A percentile compares a stretch with the other conserved stretches of the same genome.
phyloP scores from a whole-genome alignment of 1,140 invertebrate species.

The Papilio dardanus region DNA sequence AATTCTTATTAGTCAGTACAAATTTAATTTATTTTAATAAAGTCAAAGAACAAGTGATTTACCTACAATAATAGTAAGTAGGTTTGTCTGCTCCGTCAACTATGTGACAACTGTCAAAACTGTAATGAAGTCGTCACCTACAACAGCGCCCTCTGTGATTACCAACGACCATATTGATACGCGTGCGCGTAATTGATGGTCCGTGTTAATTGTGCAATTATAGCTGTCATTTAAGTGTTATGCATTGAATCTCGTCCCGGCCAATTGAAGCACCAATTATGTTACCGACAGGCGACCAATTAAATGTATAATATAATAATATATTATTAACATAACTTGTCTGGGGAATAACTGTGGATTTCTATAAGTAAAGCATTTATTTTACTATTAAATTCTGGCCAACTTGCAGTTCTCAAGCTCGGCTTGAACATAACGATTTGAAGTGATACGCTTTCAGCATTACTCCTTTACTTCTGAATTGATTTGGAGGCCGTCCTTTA shows the following conservation, averaged over 20 bases:
- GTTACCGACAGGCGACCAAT: background rate
- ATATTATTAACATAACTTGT: background rate
- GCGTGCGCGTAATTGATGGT: constrained; percentile 19
- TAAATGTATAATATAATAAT: background rate
- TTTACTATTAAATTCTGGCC: background rate
- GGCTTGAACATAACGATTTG: too few relatives aligned
- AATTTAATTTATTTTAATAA: too few relatives aligned
- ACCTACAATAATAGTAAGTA: too few relatives aligned
- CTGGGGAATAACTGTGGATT: background rate
- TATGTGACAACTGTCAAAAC: too few relatives aligned
- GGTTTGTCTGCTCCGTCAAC: too few relatives aligned
- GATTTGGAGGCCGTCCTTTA: too few relatives aligned
- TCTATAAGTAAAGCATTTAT: background rate
- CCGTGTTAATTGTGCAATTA: constrained; percentile 25
- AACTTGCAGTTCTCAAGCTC: too few relatives aligned
- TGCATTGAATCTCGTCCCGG: constrained; percentile 5
- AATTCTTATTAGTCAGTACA: background rate
- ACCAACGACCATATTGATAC: background rate
- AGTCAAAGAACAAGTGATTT: too few relatives aligned
- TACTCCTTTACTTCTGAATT: too few relatives aligned
- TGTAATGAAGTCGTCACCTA: background rate
- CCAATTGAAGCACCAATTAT: background rate
- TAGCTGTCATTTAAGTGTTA: constrained; percentile 25
- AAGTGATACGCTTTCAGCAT: too few relatives aligned
- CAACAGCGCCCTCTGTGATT: constrained; percentile 10